Evolutionary conservation across 2,797 vertebrate genomes (phyloP).

Genomic region (Cynopterus sphinx): DNA sequence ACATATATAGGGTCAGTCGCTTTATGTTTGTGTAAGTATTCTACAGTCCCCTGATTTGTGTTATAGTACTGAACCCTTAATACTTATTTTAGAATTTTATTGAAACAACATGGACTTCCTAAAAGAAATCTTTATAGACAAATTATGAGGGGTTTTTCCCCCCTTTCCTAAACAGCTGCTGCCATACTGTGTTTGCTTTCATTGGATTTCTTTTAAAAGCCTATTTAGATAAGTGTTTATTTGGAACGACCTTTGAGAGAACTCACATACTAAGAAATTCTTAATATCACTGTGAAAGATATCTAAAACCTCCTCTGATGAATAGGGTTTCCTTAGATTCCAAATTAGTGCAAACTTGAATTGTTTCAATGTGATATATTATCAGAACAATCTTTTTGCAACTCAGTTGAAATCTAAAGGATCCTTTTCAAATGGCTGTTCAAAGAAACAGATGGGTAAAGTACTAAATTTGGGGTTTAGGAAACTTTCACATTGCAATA

Average conservation of each 20-base stretch:
- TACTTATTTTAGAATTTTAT: slow-evolving; percentile 12
- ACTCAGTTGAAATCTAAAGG: background rate
- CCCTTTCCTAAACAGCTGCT: background rate
- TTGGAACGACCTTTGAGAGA: slow-evolving; percentile 37
- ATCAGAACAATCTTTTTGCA: slow-evolving; percentile 9
- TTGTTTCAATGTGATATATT: background rate
- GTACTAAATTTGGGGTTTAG: background rate
- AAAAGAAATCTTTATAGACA: slow-evolving; percentile 10
- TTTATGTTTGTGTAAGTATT: background rate
- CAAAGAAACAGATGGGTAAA: slow-evolving; percentile 49
- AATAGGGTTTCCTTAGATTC: background rate
- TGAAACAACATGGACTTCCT: background rate
- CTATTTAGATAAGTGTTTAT: slow-evolving; percentile 17
- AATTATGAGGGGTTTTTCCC: background rate
- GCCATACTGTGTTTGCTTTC: background rate
- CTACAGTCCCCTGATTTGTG: background rate
- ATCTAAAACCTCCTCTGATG: background rate
- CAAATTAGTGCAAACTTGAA: background rate
- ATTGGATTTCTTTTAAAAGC: slow-evolving; percentile 5
- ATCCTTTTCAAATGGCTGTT: slow-evolving; percentile 15
- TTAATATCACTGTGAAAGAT: background rate
- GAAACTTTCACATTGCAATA: background rate
- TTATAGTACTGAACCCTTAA: background rate
- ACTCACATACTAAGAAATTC: background rate
- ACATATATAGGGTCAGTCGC: background rate